A percentile compares a stretch with the other conserved stretches of the same genome.
Conservation (phyloP, 2,888 invertebrate species). For the Spodoptera littoralis region DNA sequence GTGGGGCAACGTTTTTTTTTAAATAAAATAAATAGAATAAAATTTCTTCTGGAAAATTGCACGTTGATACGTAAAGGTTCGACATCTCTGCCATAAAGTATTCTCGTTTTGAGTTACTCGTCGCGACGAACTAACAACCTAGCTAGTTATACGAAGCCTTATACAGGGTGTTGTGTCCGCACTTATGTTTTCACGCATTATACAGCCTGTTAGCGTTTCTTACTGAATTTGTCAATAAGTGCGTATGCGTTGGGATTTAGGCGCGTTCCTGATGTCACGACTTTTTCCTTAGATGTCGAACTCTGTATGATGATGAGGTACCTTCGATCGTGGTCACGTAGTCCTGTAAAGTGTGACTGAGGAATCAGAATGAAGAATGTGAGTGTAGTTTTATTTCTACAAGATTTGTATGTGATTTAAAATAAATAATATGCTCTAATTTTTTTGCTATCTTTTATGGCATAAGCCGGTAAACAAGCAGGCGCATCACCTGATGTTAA, state of each 20-base stretch:
- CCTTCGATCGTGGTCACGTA: slow-evolving; percentile 39
- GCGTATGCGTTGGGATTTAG: slow-evolving; percentile 52
- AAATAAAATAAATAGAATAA: too few relatives aligned
- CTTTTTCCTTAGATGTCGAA: slow-evolving; percentile 49
- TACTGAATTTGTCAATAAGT: slow-evolving; percentile 57
- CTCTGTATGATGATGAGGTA: slow-evolving; percentile 43
- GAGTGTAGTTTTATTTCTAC: slow-evolving; percentile 7
- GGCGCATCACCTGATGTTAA: too few relatives aligned
- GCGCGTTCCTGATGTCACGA: slow-evolving; percentile 51
- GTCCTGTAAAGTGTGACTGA: slow-evolving; percentile 42
- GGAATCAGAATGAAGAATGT: slow-evolving; percentile 30
- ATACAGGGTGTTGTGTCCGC: slow-evolving; percentile 56
- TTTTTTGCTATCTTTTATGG: too few relatives aligned
- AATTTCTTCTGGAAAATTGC: too few relatives aligned
- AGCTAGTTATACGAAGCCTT: slow-evolving; percentile 60
- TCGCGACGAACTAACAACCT: slow-evolving; percentile 64
- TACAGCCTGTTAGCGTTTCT: slow-evolving; percentile 53
- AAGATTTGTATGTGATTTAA: background rate
- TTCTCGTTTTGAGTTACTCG: slow-evolving; percentile 68
- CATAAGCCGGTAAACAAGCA: too few relatives aligned
- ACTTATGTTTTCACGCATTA: slow-evolving; percentile 56
- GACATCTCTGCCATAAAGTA: slow-evolving; percentile 10
- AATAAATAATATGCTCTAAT: background rate
- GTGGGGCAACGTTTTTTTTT: too few relatives aligned
- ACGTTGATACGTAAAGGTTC: too few relatives aligned